Base-by-base conservation (phyloP, 2,888 invertebrate species). In the Alentia gelatinosa region DNA sequence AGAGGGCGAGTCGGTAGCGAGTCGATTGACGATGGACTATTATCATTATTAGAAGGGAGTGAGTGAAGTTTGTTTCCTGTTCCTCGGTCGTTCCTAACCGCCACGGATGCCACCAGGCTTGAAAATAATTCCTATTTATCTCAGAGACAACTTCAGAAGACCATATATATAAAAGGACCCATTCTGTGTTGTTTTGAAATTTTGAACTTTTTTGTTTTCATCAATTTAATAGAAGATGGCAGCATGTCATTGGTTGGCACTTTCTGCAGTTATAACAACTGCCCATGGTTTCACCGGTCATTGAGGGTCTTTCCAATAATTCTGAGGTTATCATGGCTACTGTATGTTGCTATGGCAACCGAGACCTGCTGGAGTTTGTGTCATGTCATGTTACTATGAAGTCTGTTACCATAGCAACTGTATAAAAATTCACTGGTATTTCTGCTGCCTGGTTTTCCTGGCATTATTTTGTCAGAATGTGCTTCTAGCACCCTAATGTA, bases 371-470 rank as follows among this genome's bases (percentile, higher is more conserved):
- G 86, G 86, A 40, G 86, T 86, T 30, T 86, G 86, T 86, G 86
- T 86, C 86, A 86, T 35, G 50, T 23, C 42, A 50, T 47, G 86
- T 86, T 86, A 86, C 47, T 30, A 30, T 23, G 30, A 42, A 33
- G 79, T 79, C 86, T 86, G 86, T 86, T 86, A 86, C 86, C 86
- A 86, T 86, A 30, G 86, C 86, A 86, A 86, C 86, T 42, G 47
- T 86, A 47, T 86, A 47, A 23, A 79, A 86, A 47, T 86, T 30
- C 42, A 42, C 47, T 86, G 86, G 86, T 86, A 86, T 30, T 47
- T n/a, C 86, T 86, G 86, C 86, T 86, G 86, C 50, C 86, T 30
- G 50, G 86, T 86, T 86, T 86, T 86, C 86, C 86, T 86, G 86
- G 50, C 50, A 47, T 86, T 86, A 47, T 86, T 86, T 86, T 86